A percentile compares a stretch with the other conserved stretches of the same genome.
phyloP scores from a whole-genome alignment of 2,888 invertebrate species.

The Tenthredo mesomela region DNA sequence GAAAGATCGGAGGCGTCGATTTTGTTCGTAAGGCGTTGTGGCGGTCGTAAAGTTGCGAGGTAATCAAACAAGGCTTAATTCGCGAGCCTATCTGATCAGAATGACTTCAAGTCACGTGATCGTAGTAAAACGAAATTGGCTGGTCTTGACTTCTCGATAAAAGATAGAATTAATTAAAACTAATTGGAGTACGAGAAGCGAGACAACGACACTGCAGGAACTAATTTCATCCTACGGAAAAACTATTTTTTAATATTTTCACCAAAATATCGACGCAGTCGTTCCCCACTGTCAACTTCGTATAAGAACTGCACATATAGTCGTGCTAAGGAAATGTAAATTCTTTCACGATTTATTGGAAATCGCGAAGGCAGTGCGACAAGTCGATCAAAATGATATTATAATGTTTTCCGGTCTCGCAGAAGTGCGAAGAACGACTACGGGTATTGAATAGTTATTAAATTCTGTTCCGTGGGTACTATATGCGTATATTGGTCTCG shows the following conservation, averaged over 20 bases:
- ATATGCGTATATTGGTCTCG: not conserved
- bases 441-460: not conserved
- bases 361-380: not conserved
- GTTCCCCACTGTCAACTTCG: not conserved
- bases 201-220: not conserved
- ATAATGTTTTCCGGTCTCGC: not conserved
- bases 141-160: constrained; percentile 46
- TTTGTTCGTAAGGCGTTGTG: constrained; percentile 43
- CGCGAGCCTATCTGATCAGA: constrained; percentile 48
- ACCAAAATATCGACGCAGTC: not conserved
- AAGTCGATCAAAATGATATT: not conserved
- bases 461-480: not conserved
- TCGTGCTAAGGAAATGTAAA: not conserved
- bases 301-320: no score
- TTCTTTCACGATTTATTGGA: not conserved
- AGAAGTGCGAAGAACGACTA: not conserved
- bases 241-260: constrained; percentile 2
- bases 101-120: constrained; percentile 49
- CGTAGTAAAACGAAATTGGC: constrained; percentile 44
- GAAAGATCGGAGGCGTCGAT: constrained; percentile 38
- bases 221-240: not conserved
- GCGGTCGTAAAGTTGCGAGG: constrained; percentile 40
- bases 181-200: constrained; percentile 30
- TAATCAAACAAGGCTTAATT: constrained; percentile 52
- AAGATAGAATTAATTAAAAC: constrained; percentile 44